phyloP scores from a whole-genome alignment of 2,797 vertebrate species.

The Merluccius polli region DNA sequence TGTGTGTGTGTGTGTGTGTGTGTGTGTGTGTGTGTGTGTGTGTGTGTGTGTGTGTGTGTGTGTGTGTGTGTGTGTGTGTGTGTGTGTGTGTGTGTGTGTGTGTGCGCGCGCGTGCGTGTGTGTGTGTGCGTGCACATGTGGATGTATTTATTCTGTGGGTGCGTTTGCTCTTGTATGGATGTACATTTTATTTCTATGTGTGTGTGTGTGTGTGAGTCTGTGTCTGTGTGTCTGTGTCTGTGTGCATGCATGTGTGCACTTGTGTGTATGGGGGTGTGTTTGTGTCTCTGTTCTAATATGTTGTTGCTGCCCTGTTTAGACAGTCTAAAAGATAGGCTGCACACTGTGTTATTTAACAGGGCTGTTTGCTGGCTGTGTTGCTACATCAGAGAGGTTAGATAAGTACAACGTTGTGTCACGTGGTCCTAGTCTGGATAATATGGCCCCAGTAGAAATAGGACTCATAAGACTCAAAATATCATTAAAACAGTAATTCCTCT shows the following conservation, averaged over 20 bases:
- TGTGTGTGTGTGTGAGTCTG: too few species aligned
- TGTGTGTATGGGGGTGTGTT: constrained; percentile 6
- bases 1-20: not conserved
- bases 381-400: not conserved
- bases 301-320: constrained; percentile 12
- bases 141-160: too few species aligned
- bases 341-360: not conserved
- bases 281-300: constrained; percentile 21
- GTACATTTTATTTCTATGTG: too few species aligned
- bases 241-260: not conserved
- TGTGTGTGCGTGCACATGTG: constrained; percentile 11
- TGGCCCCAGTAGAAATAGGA: too few species aligned
- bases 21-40: not conserved
- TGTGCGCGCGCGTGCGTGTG: not conserved
- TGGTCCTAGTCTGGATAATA: not conserved
- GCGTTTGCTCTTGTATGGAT: too few species aligned
- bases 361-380: not conserved
- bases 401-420: not conserved
- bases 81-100: not conserved
- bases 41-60: not conserved
- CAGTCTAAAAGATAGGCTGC: not conserved
- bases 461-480: not conserved
- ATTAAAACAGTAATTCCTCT: not conserved
- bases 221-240: too few species aligned
- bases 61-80: constrained; percentile 5